These are phyloP conservation scores for Calephelis perditalis DNA, from an alignment of 2,888 invertebrate species.

Conservation along the genomic window DNA sequence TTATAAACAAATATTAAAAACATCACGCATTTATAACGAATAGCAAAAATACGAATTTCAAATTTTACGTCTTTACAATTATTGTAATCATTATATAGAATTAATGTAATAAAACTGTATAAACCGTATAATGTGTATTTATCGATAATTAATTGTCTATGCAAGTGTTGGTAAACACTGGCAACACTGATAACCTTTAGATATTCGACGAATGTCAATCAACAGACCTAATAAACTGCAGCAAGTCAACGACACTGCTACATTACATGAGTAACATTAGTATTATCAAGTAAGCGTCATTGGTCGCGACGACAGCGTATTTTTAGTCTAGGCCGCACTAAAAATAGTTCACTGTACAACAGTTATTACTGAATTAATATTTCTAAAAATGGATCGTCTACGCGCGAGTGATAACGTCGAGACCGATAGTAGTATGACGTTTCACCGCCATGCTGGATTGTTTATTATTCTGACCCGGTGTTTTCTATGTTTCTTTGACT, in stretches of 20 bases:
- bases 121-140: background rate
- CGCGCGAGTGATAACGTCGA: conserved; percentile 65
- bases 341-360: conserved; percentile 64
- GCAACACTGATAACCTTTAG: conserved; percentile 34
- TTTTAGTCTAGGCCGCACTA: conserved; percentile 76
- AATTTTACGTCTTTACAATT: too few species aligned
- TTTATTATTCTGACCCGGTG: conserved; percentile 49
- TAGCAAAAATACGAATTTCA: too few species aligned
- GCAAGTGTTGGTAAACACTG: conserved; percentile 29
- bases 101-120: background rate
- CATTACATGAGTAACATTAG: conserved; percentile 61
- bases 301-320: conserved; percentile 56
- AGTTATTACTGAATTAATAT: conserved; percentile 78
- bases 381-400: conserved; percentile 77
- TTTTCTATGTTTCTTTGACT: conserved; percentile 23
- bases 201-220: conserved; percentile 37
- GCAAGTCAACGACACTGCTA: conserved; percentile 65
- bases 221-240: conserved; percentile 59
- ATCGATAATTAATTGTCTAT: conserved; percentile 29
- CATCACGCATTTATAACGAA: background rate
- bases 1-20: background rate
- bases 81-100: too few species aligned
- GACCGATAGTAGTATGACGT: conserved; percentile 64
- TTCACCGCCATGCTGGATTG: conserved; percentile 47
- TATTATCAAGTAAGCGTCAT: conserved; percentile 73